Evolutionary conservation across 2,113 vertebrate genomes (phyloP).

Genomic region (Sebastes schlegelii): DNA sequence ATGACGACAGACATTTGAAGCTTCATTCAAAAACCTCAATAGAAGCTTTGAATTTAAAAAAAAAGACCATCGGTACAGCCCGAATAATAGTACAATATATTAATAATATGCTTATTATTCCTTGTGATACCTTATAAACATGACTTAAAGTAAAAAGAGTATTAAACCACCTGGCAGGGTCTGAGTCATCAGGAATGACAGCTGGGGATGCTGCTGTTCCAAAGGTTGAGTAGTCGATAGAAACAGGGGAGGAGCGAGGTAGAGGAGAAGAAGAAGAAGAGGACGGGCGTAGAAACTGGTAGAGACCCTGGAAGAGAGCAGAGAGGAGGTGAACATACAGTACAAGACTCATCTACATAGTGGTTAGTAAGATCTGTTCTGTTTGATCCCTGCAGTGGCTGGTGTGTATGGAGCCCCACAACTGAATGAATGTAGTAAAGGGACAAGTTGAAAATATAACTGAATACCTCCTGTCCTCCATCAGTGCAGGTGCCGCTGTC

Average conservation of each 20-base stretch:
- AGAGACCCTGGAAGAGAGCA: conserved; percentile 84
- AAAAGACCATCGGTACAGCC: background rate
- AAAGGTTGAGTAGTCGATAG: conserved; percentile 84
- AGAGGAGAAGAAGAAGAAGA: conserved; percentile 39
- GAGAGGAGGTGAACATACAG: background rate
- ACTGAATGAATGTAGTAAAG: background rate
- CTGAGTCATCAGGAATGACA: conserved; percentile 67
- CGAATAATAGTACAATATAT: background rate
- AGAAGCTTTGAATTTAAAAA: background rate
- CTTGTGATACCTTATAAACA: background rate
- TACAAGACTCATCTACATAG: background rate
- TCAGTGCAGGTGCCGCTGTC: conserved; percentile 88
- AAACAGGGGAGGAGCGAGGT: conserved; percentile 44
- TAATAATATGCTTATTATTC: background rate
- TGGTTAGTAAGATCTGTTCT: too few relatives aligned
- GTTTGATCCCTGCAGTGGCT: background rate
- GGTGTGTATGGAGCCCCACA: background rate
- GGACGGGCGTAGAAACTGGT: conserved; percentile 84
- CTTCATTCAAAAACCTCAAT: background rate
- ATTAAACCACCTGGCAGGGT: conserved; percentile 73
- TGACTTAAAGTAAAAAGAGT: background rate
- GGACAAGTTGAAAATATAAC: background rate
- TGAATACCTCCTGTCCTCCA: conserved; percentile 87
- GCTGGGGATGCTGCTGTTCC: conserved; percentile 58
- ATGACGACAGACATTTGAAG: too few relatives aligned